phyloP scores from a whole-genome alignment of 2,113 vertebrate species.

The Ctenomys sociabilis region DNA sequence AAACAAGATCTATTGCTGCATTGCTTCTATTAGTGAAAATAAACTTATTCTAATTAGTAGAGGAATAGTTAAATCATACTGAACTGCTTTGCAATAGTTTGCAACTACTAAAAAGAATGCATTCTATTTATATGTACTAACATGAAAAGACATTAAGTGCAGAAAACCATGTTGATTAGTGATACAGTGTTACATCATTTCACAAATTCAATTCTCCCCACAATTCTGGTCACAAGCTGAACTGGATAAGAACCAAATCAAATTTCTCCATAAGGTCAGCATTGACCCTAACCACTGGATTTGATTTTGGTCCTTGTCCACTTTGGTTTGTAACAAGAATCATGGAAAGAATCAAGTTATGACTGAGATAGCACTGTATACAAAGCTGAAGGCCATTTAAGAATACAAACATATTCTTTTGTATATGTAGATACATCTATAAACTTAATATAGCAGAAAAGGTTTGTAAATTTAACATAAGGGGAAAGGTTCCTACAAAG shows the following conservation, averaged over 20 bases:
- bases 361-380: neutral
- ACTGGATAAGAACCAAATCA: neutral
- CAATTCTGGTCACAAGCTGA: neutral
- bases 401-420: neutral
- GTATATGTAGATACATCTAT: neutral
- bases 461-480: neutral
- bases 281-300: neutral
- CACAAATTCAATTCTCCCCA: neutral
- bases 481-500: neutral
- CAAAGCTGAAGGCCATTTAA: neutral
- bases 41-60: constrained; percentile 21
- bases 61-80: neutral
- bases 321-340: neutral
- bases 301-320: neutral
- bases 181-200: neutral
- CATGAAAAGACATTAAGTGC: constrained; percentile 34
- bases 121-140: neutral
- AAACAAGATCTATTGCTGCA: neutral
- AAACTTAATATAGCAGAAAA: neutral
- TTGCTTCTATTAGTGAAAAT: neutral
- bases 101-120: constrained; percentile 11
- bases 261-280: neutral
- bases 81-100: neutral
- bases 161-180: neutral
- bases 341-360: neutral